Conservation (phyloP, 2,113 vertebrate genomes). For the Antigone vipio region DNA sequence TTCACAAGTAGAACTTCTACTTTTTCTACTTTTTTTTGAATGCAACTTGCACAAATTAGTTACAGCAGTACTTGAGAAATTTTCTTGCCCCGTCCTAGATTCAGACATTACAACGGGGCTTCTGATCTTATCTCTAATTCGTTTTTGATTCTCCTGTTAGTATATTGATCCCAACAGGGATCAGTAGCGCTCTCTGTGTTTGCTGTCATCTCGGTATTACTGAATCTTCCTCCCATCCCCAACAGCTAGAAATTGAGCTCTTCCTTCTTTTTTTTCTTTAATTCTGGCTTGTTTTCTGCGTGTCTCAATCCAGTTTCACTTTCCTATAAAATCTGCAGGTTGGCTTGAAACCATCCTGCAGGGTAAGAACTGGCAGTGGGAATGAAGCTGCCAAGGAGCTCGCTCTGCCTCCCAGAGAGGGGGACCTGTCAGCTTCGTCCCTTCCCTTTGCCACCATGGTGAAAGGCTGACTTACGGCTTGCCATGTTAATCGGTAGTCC, state of each 20-base stretch:
- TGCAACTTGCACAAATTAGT: not conserved
- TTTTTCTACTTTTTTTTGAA: not conserved
- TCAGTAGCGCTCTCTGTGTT: rapidly evolving
- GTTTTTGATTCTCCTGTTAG: not conserved
- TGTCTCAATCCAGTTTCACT: not conserved
- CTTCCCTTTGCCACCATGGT: not conserved
- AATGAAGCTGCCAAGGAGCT: not conserved
- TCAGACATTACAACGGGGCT: not conserved
- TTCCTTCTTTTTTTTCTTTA: not conserved
- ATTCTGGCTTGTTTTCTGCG: not conserved
- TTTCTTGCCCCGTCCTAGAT: not conserved
- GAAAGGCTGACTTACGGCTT: not conserved
- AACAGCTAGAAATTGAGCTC: not conserved
- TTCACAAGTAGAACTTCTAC: not conserved
- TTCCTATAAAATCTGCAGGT: not conserved
- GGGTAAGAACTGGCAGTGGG: not conserved
- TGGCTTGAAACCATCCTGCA: not conserved
- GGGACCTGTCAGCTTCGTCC: not conserved
- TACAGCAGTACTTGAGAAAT: not conserved
- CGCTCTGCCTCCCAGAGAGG: not conserved
- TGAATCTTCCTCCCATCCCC: not conserved
- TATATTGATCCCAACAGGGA: not conserved
- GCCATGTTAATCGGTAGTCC: not conserved
- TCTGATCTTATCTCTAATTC: not conserved
- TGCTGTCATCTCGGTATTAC: not conserved